Evolutionary conservation across 2,888 invertebrate genomes (phyloP).

Genomic region (Trypoxylon attenuatum): DNA sequence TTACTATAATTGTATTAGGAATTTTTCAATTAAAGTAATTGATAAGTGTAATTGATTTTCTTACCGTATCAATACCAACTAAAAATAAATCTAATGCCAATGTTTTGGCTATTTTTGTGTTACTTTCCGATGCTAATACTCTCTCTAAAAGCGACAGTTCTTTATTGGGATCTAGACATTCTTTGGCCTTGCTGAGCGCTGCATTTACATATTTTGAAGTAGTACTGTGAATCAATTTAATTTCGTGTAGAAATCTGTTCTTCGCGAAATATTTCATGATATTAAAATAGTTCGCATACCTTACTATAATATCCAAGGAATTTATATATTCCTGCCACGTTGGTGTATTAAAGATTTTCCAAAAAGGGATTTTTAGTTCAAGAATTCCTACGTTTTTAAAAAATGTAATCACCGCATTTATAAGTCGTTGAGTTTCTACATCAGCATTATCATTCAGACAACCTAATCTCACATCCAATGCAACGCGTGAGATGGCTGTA

Average conservation of each 20-base stretch:
- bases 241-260: background rate
- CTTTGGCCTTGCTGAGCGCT: slow-evolving; percentile 74
- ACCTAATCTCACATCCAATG: slow-evolving; percentile 80
- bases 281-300: slow-evolving; percentile 71
- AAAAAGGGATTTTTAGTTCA: slow-evolving; percentile 81
- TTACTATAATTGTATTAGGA: background rate
- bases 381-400: slow-evolving; percentile 80
- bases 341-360: slow-evolving; percentile 80
- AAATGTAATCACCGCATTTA: slow-evolving; percentile 82
- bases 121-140: slow-evolving; percentile 78
- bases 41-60: slow-evolving; percentile 24
- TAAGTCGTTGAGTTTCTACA: slow-evolving; percentile 79
- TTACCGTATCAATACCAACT: slow-evolving; percentile 87
- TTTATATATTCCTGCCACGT: slow-evolving; percentile 80
- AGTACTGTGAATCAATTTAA: slow-evolving; percentile 74
- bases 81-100: slow-evolving; percentile 85
- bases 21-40: background rate
- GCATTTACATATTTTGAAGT: slow-evolving; percentile 80
- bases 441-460: slow-evolving; percentile 78
- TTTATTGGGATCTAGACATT: slow-evolving; percentile 62
- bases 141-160: slow-evolving; percentile 81
- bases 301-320: slow-evolving; percentile 82
- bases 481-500: slow-evolving; percentile 81
- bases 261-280: background rate
- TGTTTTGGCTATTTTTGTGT: slow-evolving; percentile 81